Evolutionary conservation across 2,888 invertebrate genomes (phyloP), one percentile per base, ranked within the genome.

Genomic region (Phortica magna): DNA sequence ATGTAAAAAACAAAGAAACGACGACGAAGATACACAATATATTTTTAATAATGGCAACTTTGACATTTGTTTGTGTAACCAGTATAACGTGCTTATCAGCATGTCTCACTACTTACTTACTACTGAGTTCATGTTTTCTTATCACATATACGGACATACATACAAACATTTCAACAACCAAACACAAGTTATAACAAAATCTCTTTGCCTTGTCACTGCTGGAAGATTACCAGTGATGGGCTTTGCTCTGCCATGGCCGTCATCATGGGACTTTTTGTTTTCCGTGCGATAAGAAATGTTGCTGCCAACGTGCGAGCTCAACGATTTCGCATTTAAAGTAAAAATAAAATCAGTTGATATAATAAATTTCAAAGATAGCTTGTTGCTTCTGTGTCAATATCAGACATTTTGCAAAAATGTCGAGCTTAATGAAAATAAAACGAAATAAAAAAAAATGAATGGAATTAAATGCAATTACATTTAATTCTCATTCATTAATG

Each of bases 351-450:
- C 31, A 31, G 31, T 31, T 31, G 31, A 31, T 31, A 31, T 31
- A 31, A 31, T 31, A 31, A 31, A 31, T 31, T 31, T 31, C 31
- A 31, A 31, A 31, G 31, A 31, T 31, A 31, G 31, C 31, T 31
- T 31, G 31, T 31, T 31, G 31, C 31, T 31, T 31, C 31, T 31
- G 3, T 31, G 31, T 4, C 31, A 31, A 31, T 31, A 1, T 31
- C 31, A 31, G 0, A 31, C 31, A 4, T 31, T 31, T 31, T 31
- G 31, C 31, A 31, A 31, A 31, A 31, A 31, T 31, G 31, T 31
- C 5, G 31, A 4, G 31, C 31, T 31, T 31, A 78, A 78, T 78
- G 59, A n/a, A n/a, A n/a, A n/a, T n/a, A n/a, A n/a, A n/a, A n/a
- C n/a, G n/a, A n/a, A n/a, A n/a, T n/a, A n/a, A n/a, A n/a, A n/a